phyloP scores from a whole-genome alignment of 30 jellyfish, hydroid and myxozoan genomes.

The Nemopilema nomurai region DNA sequence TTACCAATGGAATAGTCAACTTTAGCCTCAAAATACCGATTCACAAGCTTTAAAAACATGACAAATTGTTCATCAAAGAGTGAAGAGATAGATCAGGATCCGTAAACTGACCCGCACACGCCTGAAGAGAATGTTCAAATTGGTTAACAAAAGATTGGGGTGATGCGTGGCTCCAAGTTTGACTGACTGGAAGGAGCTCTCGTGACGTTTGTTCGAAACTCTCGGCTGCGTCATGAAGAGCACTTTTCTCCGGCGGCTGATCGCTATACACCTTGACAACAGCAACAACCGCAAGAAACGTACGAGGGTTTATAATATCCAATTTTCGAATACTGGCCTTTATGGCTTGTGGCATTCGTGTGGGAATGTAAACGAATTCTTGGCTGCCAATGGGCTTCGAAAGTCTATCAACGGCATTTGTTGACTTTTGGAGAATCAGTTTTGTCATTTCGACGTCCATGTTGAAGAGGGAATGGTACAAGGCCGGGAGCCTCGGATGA shows the following conservation, averaged over 20 bases:
- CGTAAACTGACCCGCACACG: too few species aligned
- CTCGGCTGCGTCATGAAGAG: too few species aligned
- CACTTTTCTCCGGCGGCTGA: neutral
- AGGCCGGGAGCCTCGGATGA: conserved; percentile 25
- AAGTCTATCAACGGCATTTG: neutral
- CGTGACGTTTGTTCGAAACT: too few species aligned
- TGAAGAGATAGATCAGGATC: too few species aligned
- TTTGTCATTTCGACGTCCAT: conserved; percentile 24
- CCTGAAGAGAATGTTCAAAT: too few species aligned
- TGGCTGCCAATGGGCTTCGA: neutral
- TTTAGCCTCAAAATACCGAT: too few species aligned
- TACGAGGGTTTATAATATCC: conserved; percentile 8
- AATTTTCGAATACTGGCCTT: conserved; percentile 4
- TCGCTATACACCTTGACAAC: conserved; percentile 36
- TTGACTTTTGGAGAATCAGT: neutral
- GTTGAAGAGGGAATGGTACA: conserved; percentile 40
- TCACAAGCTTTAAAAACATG: too few species aligned
- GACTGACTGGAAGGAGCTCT: too few species aligned
- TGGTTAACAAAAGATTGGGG: too few species aligned
- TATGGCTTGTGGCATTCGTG: conserved; percentile 7
- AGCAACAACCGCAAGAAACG: conserved; percentile 30
- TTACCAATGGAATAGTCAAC: too few species aligned
- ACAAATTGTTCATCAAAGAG: too few species aligned
- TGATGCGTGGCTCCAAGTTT: too few species aligned
- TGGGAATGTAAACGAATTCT: conserved; percentile 19